phyloP scores from a whole-genome alignment of 2,797 vertebrate species.

The Xenops minutus region DNA sequence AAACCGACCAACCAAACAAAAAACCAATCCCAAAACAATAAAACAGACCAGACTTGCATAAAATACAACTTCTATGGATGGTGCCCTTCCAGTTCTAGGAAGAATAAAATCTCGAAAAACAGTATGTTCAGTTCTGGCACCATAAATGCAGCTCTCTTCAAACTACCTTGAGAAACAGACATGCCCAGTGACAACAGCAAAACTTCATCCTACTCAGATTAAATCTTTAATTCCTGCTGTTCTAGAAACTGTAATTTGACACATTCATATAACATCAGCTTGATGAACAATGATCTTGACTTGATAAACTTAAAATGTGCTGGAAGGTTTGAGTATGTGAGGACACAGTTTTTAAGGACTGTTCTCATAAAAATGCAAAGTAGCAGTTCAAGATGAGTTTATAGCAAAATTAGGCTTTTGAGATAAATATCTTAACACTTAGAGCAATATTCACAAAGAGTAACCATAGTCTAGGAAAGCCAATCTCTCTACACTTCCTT shows the following conservation, averaged over 20 bases:
- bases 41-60: background rate
- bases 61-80: background rate
- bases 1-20: background rate
- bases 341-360: background rate
- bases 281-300: background rate
- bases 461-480: constrained; percentile 22
- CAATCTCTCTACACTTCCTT: constrained; percentile 47
- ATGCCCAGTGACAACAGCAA: background rate
- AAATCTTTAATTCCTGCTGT: background rate
- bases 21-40: background rate
- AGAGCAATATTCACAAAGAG: constrained; percentile 9
- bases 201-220: background rate
- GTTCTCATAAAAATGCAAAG: constrained; percentile 16
- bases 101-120: background rate
- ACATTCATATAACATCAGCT: background rate
- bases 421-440: constrained; percentile 43
- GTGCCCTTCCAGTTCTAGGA: background rate
- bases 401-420: constrained; percentile 12
- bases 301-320: background rate
- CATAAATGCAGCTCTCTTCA: background rate
- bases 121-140: background rate
- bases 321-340: background rate
- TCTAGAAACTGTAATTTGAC: background rate
- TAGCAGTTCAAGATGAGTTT: background rate
- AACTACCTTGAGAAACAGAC: background rate